A percentile compares a stretch with the other conserved stretches of the same genome.
Conservation (phyloP, 1,140 invertebrate species). For the Drosophila teissieri region DNA sequence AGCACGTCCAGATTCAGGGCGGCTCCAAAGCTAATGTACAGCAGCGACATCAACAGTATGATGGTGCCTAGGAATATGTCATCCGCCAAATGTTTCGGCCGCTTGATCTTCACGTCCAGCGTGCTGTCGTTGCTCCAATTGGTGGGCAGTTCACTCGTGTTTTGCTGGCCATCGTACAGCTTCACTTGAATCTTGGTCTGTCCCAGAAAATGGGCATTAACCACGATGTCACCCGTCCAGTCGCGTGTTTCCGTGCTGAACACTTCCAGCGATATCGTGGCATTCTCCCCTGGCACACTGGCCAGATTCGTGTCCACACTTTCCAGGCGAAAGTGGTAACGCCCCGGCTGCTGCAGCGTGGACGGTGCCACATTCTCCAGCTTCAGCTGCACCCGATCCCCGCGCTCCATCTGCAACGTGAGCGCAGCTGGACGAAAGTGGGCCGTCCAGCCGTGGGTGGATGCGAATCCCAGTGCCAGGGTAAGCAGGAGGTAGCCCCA, state of each 20-base stretch:
- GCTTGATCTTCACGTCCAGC: constrained; percentile 86
- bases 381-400: constrained; percentile 26
- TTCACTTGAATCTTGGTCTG: constrained; percentile 54
- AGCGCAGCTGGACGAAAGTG: constrained; percentile 48
- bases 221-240: constrained; percentile 58
- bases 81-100: constrained; percentile 89
- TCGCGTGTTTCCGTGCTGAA: constrained; percentile 22
- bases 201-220: constrained; percentile 63
- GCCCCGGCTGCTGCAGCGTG: constrained; percentile 24
- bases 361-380: constrained; percentile 22
- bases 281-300: constrained; percentile 42
- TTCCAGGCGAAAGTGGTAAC: constrained; percentile 57
- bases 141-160: constrained; percentile 33
- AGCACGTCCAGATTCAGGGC: constrained; percentile 92
- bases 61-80: constrained; percentile 91
- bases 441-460: constrained; percentile 39
- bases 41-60: constrained; percentile 91
- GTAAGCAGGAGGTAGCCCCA: constrained; percentile 10
- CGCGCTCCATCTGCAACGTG: constrained; percentile 40
- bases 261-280: constrained; percentile 36
- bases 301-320: constrained; percentile 50
- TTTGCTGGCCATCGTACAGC: constrained; percentile 35
- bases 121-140: constrained; percentile 44
- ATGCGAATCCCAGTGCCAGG: constrained; percentile 5
- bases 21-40: constrained; percentile 97